Evolutionary conservation across 2,888 invertebrate species (phyloP), one percentile per base, ranked within the genome.

Genomic region (Pollenia griseotomentosa): DNA sequence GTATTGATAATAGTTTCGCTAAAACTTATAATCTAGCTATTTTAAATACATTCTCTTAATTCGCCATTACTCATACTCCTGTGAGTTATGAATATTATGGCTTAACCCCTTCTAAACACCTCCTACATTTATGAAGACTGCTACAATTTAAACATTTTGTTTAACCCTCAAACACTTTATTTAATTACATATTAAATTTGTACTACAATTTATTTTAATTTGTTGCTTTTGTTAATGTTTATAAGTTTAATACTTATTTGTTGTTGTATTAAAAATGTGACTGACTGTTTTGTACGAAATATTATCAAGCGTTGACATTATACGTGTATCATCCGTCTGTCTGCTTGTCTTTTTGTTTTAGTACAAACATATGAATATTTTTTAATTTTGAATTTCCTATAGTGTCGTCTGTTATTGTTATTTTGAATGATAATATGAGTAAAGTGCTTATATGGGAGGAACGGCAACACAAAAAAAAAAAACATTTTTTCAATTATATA

Each of bases 351-450:
- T 16, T 68, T 48, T n/a, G 7, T 63, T 65, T 42, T 40, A 46
- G 9, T 55, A 14, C 2, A 23, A 63, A 63, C 40, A 11, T 65
- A 53, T 73, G 10, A 55, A 55, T 77, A 42, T 63, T 75, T 71
- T 79, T 81, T 57, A 85, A 80, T 77, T 84, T 81, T 65, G 51
- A 81, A 85, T 82, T 85, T 81, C 85, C 85, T 82, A 81, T 66
- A 73, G 61, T 59, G 57, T 75, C 75, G 61, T 61, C 14, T 59
- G 12, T 82, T 74, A 23, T 63, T 57, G 44, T 75, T 77, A 46
- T 51, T 78, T 74, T 85, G 55, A 70, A 48, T 85, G 55, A 77
- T 65, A 74, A 73, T 85, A 71, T 33, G 77, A 77, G 46, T 63
- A 63, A 55, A 16, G 68, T 75, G 55, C 46, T 71, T 70, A 81